phyloP scores from a whole-genome alignment of 2,888 invertebrate species.

The Orthosia cruda region DNA sequence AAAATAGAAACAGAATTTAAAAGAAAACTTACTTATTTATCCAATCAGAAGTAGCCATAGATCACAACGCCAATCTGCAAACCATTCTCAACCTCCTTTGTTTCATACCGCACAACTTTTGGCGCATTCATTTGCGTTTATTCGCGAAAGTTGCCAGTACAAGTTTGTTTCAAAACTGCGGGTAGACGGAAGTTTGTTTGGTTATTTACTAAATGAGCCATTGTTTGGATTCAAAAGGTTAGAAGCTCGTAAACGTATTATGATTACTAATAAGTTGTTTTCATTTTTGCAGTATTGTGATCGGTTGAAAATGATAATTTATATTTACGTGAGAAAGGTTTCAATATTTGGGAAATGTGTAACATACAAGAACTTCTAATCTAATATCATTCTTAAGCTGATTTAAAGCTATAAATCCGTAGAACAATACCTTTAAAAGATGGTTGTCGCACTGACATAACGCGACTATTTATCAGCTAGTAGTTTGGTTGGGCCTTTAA shows the following conservation, averaged over 20 bases:
- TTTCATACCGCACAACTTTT: slow-evolving; percentile 45
- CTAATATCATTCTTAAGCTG: background rate
- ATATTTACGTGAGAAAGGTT: background rate
- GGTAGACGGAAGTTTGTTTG: slow-evolving; percentile 44
- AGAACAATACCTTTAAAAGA: too few species aligned
- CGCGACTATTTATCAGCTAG: too few species aligned
- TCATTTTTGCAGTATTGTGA: slow-evolving; percentile 8
- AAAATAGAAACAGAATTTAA: background rate
- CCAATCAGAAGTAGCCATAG: slow-evolving; percentile 12
- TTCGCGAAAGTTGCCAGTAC: slow-evolving; percentile 50
- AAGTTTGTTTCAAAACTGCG: slow-evolving; percentile 42
- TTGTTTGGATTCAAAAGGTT: slow-evolving; percentile 60
- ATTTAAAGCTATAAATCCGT: background rate
- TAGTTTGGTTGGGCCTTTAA: too few species aligned
- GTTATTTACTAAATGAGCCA: slow-evolving; percentile 52
- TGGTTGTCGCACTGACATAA: too few species aligned
- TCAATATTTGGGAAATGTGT: background rate
- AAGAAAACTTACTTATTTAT: background rate
- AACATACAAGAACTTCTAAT: background rate
- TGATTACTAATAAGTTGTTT: slow-evolving; percentile 37
- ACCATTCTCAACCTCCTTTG: slow-evolving; percentile 22
- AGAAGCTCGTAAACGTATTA: slow-evolving; percentile 44
- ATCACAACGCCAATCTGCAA: slow-evolving; percentile 20
- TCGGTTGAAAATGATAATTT: background rate
- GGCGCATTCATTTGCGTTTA: slow-evolving; percentile 60